Evolutionary conservation across 2,113 vertebrate species (phyloP).

Genomic region (Neotoma lepida): DNA sequence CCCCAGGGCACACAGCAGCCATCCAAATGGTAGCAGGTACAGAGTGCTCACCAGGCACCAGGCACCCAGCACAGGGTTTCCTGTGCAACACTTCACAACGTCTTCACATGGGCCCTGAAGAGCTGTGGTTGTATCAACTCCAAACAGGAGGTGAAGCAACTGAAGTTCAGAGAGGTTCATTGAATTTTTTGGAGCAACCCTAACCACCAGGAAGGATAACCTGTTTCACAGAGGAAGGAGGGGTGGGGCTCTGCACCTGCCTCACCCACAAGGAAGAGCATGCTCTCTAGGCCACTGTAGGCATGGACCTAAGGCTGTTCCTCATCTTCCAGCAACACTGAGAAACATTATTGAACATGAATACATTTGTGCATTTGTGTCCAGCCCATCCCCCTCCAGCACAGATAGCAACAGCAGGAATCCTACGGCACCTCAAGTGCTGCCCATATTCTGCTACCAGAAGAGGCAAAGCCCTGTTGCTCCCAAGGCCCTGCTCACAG

Average conservation of each 20-base stretch:
- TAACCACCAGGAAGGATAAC: background rate
- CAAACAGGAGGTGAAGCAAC: background rate
- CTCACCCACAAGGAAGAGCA: background rate
- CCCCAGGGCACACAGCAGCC: background rate
- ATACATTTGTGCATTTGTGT: accelerated
- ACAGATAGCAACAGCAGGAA: background rate
- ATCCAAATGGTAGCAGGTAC: background rate
- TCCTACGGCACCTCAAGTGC: background rate
- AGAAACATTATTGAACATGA: background rate
- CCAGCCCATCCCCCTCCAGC: background rate
- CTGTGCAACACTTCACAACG: accelerated
- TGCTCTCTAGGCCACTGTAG: background rate
- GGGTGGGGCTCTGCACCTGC: background rate
- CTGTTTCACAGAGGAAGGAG: background rate
- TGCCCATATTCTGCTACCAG: background rate
- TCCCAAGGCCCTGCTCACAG: background rate
- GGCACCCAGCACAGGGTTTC: background rate
- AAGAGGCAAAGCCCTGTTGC: background rate
- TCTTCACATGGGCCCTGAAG: background rate
- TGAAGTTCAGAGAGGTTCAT: background rate
- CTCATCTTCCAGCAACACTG: background rate
- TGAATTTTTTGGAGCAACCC: background rate
- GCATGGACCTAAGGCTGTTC: background rate
- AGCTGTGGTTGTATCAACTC: background rate
- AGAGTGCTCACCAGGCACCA: background rate